Evolutionary conservation across 2,888 invertebrate species (phyloP), one percentile per base, ranked within the genome.

Genomic region (Watsonalla binaria): DNA sequence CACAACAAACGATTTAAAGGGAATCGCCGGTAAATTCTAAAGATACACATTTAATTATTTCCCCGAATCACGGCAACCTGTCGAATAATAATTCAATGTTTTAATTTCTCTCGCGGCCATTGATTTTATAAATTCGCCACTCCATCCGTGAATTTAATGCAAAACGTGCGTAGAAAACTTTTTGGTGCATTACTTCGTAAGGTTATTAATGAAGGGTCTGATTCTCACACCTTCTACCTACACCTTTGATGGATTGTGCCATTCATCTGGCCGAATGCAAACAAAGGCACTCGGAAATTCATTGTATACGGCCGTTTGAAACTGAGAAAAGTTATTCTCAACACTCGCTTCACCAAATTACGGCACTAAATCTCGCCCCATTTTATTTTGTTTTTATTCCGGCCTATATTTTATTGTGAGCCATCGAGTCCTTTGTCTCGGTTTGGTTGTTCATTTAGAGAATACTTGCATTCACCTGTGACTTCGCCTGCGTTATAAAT

Each of bases 131-230:
- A 81, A 80, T 76, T 76, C 70, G 65, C 65, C 70, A 62, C 68
- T 66, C 63, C 73, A 65, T 70, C 67, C 62, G 70, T 67, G 75
- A 71, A 72, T 82, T 82, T 82, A 84, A 84, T 84, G 83, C 83
- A 83, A 84, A 82, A 83, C 84, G 84, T 84, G 84, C 82, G 79
- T 78, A 78, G 84, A 84, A 83, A 82, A 24, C 73, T 80, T 82
- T 74, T 68, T 73, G 71, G 63, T 73, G 77, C 76, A 79, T 82
- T 82, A 78, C 80, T 76, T 70, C 64, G 65, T 59, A 61, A 59
- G 66, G 78, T 80, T 81, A 83, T 82, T 79, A 81, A 81, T 80
- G 82, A 75, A 1, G 24, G 63, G 53, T 61, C 55, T 42, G 42
- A 11, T 61, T 58, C 66, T 68, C 68, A 66, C 72, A 70, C 62